Evolutionary conservation across 2,797 vertebrate genomes (phyloP), one percentile per base, ranked within the genome.

Genomic region (Adrianichthys oophorus): DNA sequence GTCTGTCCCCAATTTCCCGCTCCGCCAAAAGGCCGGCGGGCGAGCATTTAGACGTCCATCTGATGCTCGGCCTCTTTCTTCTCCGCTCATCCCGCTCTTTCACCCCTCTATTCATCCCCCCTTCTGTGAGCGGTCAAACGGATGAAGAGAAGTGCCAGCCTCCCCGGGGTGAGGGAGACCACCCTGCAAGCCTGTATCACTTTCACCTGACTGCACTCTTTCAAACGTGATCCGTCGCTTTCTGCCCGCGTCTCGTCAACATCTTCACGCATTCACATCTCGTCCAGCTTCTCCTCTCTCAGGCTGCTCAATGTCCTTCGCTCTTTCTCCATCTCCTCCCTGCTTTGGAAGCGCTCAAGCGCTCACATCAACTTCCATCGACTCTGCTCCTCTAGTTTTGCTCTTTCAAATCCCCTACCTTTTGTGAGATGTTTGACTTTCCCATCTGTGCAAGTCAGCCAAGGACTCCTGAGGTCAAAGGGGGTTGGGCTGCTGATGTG

Each of bases 191-290:
- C 65, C 57, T 71, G 45, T 76, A 82, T 84, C 81, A 79, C 81
- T 86, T 89, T 88, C 88, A 90, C 88, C 88, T 89, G 88, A 90
- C 86, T 86, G 80, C 74, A 80, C 87, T 74, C 85, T 85, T 87
- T 84, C 77, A 78, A 62, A 50, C 15, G 17, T 23, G 0, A 83
- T 83, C 83, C 69, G 52, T 85, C 53, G 72, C 77, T 88, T 81
- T 82, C 53, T 68, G 65, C 76, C 32, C 56, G 24, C 3, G 47
- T 70, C 72, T 68, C 42, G 7, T 77, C 83, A 59, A 65, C 76
- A 41, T 62, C 48, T 72, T 62, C 65, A 76, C 48, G 13, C 78
- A 85, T 88, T 84, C 77, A 72, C 7, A 66, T 70, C 77, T 57
- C 19, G 60, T 46, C 41, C 16, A 15, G 15, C 15, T 10, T n/a